These are phyloP conservation scores for Ranitomeya variabilis DNA, from an alignment of 2,113 vertebrate genomes.

Conservation along the genomic window DNA sequence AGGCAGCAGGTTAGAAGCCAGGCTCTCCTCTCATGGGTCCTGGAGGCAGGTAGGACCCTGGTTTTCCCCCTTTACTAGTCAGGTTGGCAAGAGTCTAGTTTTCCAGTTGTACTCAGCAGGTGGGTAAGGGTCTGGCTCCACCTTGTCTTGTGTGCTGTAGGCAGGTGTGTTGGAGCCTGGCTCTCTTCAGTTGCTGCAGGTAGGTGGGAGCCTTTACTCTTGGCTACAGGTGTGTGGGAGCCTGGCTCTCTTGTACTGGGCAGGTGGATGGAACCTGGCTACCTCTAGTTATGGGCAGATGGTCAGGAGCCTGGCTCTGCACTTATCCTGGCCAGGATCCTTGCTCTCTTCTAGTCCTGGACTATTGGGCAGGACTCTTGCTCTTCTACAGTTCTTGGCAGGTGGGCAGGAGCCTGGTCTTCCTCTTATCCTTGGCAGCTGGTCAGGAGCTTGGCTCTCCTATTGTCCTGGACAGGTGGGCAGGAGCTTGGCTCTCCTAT, in stretches of 20 bases:
- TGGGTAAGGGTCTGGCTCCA: not conserved
- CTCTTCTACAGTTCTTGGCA: constrained; percentile 64
- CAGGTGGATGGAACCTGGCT: too few relatives aligned
- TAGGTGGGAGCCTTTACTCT: too few relatives aligned
- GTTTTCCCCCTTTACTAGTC: constrained; percentile 56
- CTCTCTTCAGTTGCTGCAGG: too few relatives aligned
- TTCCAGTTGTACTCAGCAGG: not conserved
- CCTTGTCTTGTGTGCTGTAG: not conserved
- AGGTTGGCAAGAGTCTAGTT: too few relatives aligned
- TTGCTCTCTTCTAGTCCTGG: not conserved
- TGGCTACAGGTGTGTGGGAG: too few relatives aligned
- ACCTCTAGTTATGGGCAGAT: too few relatives aligned
- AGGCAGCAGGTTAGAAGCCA: not conserved
- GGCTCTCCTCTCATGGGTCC: constrained; percentile 62
- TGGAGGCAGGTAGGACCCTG: not conserved
- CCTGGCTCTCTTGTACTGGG: too few relatives aligned
- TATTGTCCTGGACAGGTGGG: not conserved
- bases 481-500: not conserved
- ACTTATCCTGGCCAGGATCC: not conserved
- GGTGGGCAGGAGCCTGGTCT: constrained; percentile 48
- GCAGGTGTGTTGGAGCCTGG: not conserved
- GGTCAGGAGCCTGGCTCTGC: not conserved
- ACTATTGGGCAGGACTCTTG: not conserved
- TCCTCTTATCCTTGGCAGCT: not conserved
- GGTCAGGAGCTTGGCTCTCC: not conserved